A percentile compares a stretch with the other conserved stretches of the same genome.
phyloP scores from a whole-genome alignment of 1,140 invertebrate species.

The Panagrolaimus sp. region DNA sequence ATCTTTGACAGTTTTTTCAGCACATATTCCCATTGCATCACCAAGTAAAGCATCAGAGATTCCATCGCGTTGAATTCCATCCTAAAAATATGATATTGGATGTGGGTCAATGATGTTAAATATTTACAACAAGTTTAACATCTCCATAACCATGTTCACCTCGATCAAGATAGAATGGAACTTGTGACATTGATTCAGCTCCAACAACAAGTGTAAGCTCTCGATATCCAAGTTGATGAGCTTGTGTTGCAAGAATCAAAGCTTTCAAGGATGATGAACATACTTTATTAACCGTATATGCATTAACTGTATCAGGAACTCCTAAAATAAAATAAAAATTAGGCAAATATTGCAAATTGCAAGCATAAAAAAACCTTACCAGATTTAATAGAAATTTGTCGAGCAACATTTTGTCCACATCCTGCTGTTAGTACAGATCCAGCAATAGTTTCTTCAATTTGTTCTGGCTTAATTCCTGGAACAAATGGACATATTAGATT shows the following conservation, averaged over 20 bases:
- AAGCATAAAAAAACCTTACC: slow-evolving; percentile 29
- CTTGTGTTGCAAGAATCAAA: slow-evolving; percentile 82
- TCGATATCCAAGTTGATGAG: slow-evolving; percentile 71
- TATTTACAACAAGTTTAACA: slow-evolving; percentile 65
- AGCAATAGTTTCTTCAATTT: slow-evolving; percentile 50
- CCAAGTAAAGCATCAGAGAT: slow-evolving; percentile 94
- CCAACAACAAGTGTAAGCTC: slow-evolving; percentile 82
- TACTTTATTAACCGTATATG: slow-evolving; percentile 85
- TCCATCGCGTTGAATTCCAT: slow-evolving; percentile 70
- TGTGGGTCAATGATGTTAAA: not conserved
- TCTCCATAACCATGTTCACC: slow-evolving; percentile 84
- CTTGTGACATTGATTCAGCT: slow-evolving; percentile 99
- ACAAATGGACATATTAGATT: too few relatives aligned
- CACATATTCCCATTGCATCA: slow-evolving; percentile 96
- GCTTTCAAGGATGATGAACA: slow-evolving; percentile 95
- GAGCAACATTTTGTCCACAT: slow-evolving; percentile 50
- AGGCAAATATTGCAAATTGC: slow-evolving; percentile 1
- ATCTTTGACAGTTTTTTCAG: slow-evolving; percentile 93
- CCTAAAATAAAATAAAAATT: slow-evolving; percentile 33
- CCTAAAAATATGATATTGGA: slow-evolving; percentile 28
- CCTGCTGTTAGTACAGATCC: slow-evolving; percentile 50
- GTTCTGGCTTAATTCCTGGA: slow-evolving; percentile 35
- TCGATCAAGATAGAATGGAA: slow-evolving; percentile 85
- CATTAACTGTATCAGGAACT: slow-evolving; percentile 42
- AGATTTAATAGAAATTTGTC: slow-evolving; percentile 50